phyloP scores from a whole-genome alignment of 2,888 invertebrate genomes.

The Meghimatium bilineatum region DNA sequence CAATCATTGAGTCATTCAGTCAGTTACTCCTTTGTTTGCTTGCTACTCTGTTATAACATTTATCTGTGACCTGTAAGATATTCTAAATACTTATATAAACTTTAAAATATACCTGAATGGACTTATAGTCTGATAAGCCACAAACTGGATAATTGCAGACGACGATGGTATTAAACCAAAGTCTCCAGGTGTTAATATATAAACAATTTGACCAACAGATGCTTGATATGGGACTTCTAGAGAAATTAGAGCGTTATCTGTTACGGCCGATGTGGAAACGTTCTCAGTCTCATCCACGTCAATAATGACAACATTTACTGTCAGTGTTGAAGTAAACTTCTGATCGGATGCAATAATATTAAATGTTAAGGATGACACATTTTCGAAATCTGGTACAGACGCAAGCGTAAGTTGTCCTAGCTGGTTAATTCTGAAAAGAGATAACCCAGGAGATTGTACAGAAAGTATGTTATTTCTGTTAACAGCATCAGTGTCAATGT shows the following conservation, averaged over 20 bases:
- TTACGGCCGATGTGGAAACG: not conserved
- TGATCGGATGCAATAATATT: conserved; percentile 56
- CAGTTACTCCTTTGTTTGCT: too few relatives aligned
- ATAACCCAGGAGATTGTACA: conserved; percentile 47
- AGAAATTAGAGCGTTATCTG: conserved; percentile 51
- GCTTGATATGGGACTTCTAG: conserved; percentile 40
- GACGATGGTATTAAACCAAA: conserved; percentile 31
- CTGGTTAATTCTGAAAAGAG: conserved; percentile 50
- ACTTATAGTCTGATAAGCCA: not conserved
- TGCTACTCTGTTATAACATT: too few relatives aligned
- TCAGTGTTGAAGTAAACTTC: conserved; percentile 47
- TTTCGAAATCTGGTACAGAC: conserved; percentile 53
- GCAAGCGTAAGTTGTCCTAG: conserved; percentile 52
- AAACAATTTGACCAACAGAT: conserved; percentile 9
- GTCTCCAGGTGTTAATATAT: conserved; percentile 31
- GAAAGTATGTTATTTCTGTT: conserved; percentile 56
- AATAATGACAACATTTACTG: conserved; percentile 53
- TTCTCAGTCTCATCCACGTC: conserved; percentile 54
- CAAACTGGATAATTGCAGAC: conserved; percentile 12
- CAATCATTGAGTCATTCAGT: too few relatives aligned
- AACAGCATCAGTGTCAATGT: conserved; percentile 57
- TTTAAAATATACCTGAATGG: conserved; percentile 35
- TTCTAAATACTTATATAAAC: too few relatives aligned
- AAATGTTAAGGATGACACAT: conserved; percentile 45
- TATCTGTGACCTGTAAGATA: too few relatives aligned